A percentile compares a stretch with the other conserved stretches of the same genome.
phyloP scores from a whole-genome alignment of 1,140 invertebrate species.

The Leucophenga varia region DNA sequence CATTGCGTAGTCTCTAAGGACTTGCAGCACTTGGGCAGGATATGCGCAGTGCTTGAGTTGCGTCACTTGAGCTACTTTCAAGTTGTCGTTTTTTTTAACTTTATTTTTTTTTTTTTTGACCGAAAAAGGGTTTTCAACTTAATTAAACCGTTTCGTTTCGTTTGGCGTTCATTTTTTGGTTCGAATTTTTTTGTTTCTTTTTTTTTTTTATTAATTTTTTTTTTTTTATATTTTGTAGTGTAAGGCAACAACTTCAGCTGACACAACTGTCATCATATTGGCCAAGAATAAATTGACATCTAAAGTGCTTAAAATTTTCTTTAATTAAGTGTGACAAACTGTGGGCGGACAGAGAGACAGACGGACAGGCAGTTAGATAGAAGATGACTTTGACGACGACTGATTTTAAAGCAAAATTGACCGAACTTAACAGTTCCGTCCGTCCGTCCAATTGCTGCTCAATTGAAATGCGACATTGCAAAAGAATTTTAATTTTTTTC shows the following conservation, averaged over 20 bases:
- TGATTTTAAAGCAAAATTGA: no score
- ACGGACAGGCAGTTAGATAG: background rate
- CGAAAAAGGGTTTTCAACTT: slow-evolving; percentile 54
- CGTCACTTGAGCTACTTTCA: slow-evolving; percentile 33
- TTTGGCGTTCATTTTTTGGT: slow-evolving; percentile 19
- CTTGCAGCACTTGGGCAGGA: slow-evolving; percentile 8
- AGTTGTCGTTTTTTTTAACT: no score
- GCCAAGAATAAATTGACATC: slow-evolving; percentile 51
- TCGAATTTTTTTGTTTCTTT: slow-evolving; percentile 4
- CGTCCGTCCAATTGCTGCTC: no score
- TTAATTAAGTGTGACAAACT: slow-evolving; percentile 54
- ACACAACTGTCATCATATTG: slow-evolving; percentile 39
- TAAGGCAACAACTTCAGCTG: slow-evolving; percentile 18
- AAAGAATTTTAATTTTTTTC: no score
- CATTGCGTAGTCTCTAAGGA: slow-evolving; percentile 10
- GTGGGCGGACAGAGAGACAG: slow-evolving; percentile 21
- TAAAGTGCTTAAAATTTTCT: slow-evolving; percentile 54
- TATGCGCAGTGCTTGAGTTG: no score
- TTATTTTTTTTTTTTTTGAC: no score
- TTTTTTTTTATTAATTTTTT: slow-evolving; percentile 14
- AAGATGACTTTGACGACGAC: no score
- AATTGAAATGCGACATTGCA: no score
- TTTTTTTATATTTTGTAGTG: slow-evolving; percentile 15
- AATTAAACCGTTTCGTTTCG: slow-evolving; percentile 48
- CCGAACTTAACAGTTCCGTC: no score